These are phyloP conservation scores for Oligia latruncula DNA, from an alignment of 2,888 invertebrate genomes.

Conservation along the genomic window DNA sequence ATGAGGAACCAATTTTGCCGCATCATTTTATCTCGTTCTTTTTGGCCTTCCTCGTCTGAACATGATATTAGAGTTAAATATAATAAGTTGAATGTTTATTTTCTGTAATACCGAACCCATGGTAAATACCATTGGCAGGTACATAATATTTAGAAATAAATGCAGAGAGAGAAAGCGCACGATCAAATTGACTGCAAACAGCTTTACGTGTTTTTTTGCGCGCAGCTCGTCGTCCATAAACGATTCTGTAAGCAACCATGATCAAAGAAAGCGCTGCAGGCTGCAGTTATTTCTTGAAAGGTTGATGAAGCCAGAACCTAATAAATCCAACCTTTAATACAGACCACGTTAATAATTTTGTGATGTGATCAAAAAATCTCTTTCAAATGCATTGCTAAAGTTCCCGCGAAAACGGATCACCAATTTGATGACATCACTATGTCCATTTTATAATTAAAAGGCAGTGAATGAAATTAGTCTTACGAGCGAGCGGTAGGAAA, in stretches of 20 bases:
- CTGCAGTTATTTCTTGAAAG: neutral
- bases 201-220: conserved; percentile 19
- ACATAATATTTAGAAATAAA: neutral
- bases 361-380: neutral
- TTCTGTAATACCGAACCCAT: conserved; percentile 2
- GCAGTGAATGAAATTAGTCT: neutral
- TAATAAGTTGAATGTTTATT: too few species aligned
- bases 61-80: neutral
- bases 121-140: neutral
- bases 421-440: conserved; percentile 7
- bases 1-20: conserved; percentile 6
- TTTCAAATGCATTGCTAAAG: neutral
- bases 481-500: conserved; percentile 10
- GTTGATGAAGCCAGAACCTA: neutral
- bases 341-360: neutral
- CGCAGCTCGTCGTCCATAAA: neutral
- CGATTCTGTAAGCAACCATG: neutral
- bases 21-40: conserved; percentile 12
- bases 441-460: neutral
- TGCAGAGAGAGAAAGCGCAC: neutral
- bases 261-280: conserved; percentile 10
- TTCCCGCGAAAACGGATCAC: neutral
- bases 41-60: conserved; percentile 1
- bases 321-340: neutral
- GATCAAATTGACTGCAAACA: conserved; percentile 14